Percentiles rank a stretch among this genome's conserved stretches.
Evolutionary conservation across 2,888 invertebrate genomes (phyloP).

Genomic region (Amblyjoppa proteus): DNA sequence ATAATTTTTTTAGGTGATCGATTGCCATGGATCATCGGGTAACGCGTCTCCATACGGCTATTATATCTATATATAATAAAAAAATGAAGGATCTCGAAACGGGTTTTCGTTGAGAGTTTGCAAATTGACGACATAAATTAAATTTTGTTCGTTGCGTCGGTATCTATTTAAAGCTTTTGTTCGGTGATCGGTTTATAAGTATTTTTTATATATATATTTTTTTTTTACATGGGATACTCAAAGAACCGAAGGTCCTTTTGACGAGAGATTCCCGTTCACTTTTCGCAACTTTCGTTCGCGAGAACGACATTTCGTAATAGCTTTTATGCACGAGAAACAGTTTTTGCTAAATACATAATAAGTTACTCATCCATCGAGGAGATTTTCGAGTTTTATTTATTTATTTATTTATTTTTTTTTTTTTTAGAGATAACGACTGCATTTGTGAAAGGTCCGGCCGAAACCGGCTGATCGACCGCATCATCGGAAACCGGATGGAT

Average conservation of each 20-base stretch:
- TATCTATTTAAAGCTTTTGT: conserved; percentile 10
- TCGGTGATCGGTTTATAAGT: background rate
- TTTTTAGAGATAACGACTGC: background rate
- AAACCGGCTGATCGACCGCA: conserved; percentile 29
- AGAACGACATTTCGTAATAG: conserved; percentile 1
- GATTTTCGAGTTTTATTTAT: background rate
- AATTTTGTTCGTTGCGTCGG: background rate
- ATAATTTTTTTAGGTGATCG: background rate
- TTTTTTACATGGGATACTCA: background rate
- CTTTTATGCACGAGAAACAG: background rate
- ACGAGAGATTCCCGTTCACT: conserved; percentile 39
- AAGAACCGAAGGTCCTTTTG: conserved; percentile 9
- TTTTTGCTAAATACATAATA: background rate
- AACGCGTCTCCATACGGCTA: background rate
- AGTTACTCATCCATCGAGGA: conserved; percentile 5
- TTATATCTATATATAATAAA: background rate
- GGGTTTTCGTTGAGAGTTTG: background rate
- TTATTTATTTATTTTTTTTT: background rate
- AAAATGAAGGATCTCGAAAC: conserved; percentile 3
- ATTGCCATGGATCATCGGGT: background rate
- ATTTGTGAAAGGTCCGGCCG: background rate
- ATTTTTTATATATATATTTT: background rate
- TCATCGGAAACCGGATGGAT: background rate
- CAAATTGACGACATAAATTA: background rate
- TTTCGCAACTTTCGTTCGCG: background rate